A percentile compares a stretch with the other conserved stretches of the same genome.
Conservation (phyloP, 2,113 vertebrate species). For the Tenrec ecaudatus region DNA sequence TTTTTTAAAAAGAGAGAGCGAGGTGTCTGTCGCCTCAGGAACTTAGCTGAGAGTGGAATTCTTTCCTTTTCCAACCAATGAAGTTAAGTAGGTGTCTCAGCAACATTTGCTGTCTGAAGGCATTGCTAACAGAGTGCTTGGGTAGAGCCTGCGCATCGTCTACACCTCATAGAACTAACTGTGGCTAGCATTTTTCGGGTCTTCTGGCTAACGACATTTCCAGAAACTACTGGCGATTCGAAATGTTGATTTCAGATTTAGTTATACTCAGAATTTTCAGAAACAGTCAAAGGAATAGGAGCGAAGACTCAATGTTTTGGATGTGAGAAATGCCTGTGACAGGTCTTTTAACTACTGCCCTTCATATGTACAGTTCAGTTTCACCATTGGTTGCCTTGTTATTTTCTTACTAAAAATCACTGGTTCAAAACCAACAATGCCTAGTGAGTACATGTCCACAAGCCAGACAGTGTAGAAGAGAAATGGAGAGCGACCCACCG, state of each 20-base stretch:
- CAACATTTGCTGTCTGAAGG: conserved; percentile 61
- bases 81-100: conserved; percentile 68
- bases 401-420: conserved; percentile 69
- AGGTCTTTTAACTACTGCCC: conserved; percentile 57
- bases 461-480: conserved; percentile 41
- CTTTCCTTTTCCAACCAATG: conserved; percentile 71
- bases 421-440: conserved; percentile 65
- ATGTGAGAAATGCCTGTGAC: conserved; percentile 52
- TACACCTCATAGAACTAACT: conserved; percentile 59
- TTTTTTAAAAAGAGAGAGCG: background rate
- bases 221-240: conserved; percentile 59
- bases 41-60: conserved; percentile 71
- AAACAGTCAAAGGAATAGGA: conserved; percentile 58
- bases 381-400: conserved; percentile 82
- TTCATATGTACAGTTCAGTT: conserved; percentile 62
- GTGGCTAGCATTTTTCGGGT: conserved; percentile 66
- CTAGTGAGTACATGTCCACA: conserved; percentile 29
- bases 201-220: conserved; percentile 47
- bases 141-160: conserved; percentile 53
- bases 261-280: conserved; percentile 56
- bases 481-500: background rate
- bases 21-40: conserved; percentile 65
- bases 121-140: conserved; percentile 52
- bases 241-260: conserved; percentile 60
- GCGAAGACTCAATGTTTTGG: background rate